Base-by-base conservation (phyloP, 2,797 vertebrate genomes). In the Pseudotriccus pelzelni region DNA sequence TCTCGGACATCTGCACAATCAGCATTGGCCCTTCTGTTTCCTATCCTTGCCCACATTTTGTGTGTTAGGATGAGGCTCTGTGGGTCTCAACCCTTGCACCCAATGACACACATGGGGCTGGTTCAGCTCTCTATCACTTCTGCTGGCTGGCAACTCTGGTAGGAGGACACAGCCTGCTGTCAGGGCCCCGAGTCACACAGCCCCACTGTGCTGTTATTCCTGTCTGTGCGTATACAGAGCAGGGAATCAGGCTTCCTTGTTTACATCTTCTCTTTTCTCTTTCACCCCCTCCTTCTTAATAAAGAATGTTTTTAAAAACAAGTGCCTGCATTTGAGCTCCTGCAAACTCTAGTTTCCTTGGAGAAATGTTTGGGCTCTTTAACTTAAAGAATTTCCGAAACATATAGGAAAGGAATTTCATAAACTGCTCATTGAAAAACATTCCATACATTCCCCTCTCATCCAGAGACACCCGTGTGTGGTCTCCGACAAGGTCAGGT, bases 391-490 rank as follows among this genome's bases (percentile, higher is more conserved):
- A 96, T 96, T 96, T 95, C 96, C 41, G 90, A 96, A 96, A 95
- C 96, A 89, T 97, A 97, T 97, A 97, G 94, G 89, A 95, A 97
- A 97, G 94, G 96, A 97, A 97, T 97, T 97, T 97, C 97, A 97
- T 97, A 97, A 97, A 96, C 96, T 96, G 92, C 93, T 97, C 96
- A 93, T 94, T 97, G 97, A 97, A 97, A 97, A 97, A 97, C 97
- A 97, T 97, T 97, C 97, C 97, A 97, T 96, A 96, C 97, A 97
- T 97, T 97, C 97, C 95, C 90, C 86, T 87, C 96, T 95, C 97
- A 96, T 97, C 97, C 84, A 96, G 96, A 97, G 96, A 97, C 96
- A 97, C 97, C 93, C 96, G 92, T 97, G 97, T 97, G 97, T 97
- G 97, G 97, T 97, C 97, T 97, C 96, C 20, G n/a, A 94, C 95